Evolutionary conservation across 2,888 invertebrate genomes (phyloP).

Genomic region (Sthenelais limicola): DNA sequence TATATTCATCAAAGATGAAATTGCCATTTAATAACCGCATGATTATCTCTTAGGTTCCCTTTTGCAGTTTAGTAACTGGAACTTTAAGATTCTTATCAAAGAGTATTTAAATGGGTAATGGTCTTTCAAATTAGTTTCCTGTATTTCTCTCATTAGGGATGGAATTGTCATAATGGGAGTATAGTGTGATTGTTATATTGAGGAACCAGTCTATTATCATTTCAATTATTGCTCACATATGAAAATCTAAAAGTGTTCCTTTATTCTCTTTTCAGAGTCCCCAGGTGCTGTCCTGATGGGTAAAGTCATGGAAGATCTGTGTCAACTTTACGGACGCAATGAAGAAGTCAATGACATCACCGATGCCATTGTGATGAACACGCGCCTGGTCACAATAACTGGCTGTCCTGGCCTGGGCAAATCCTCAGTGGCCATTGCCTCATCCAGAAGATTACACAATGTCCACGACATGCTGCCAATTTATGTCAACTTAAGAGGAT

Average conservation of each 20-base stretch:
- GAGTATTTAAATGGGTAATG: too few species aligned
- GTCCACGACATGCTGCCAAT: conserved; percentile 43
- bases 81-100: too few species aligned
- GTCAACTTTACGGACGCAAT: conserved; percentile 40
- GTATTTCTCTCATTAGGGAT: too few species aligned
- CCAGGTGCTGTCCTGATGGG: conserved; percentile 27
- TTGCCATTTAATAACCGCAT: too few species aligned
- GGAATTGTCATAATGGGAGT: too few species aligned
- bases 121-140: too few species aligned
- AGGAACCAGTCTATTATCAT: too few species aligned
- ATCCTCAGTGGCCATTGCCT: conserved; percentile 45
- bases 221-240: too few species aligned
- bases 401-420: conserved; percentile 51
- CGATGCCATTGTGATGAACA: conserved; percentile 44
- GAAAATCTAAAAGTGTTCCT: conserved; percentile 2
- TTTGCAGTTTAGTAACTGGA: too few species aligned
- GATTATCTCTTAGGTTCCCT: too few species aligned
- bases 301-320: conserved; percentile 1
- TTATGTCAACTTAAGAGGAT: conserved; percentile 43
- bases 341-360: conserved; percentile 42
- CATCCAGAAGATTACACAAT: conserved; percentile 21
- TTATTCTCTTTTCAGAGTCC: conserved; percentile 1
- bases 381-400: conserved; percentile 48
- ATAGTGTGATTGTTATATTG: too few species aligned
- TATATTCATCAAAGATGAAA: too few species aligned